These are phyloP conservation scores for Xestobium rufovillosum DNA, from an alignment of 2,888 invertebrate genomes.

Conservation along the genomic window DNA sequence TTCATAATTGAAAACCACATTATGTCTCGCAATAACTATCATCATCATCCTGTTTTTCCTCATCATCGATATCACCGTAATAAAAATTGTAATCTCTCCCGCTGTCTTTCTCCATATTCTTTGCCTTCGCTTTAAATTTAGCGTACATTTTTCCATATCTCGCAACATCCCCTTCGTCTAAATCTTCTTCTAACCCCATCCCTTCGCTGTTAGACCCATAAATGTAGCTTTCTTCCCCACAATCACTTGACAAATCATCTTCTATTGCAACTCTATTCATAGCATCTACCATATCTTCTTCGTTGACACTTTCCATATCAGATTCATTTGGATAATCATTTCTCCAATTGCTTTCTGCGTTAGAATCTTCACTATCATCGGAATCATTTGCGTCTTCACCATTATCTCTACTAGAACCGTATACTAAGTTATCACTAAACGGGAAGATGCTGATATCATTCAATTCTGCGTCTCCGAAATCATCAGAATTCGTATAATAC, in stretches of 20 bases:
- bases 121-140: constrained; percentile 53
- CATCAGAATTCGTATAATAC: constrained; percentile 50
- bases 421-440: constrained; percentile 40
- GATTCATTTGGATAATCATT: constrained; percentile 68
- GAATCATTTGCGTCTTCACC: constrained; percentile 39
- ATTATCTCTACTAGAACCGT: constrained; percentile 33
- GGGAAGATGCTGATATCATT: constrained; percentile 43
- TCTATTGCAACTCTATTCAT: constrained; percentile 40
- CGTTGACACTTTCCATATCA: constrained; percentile 49
- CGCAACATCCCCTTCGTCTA: constrained; percentile 49
- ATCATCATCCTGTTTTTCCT: too few species aligned
- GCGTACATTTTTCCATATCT: constrained; percentile 60
- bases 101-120: constrained; percentile 29
- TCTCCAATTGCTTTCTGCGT: constrained; percentile 68
- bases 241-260: constrained; percentile 40
- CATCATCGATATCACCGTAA: constrained; percentile 31
- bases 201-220: constrained; percentile 40
- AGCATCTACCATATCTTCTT: constrained; percentile 55
- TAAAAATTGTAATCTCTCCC: constrained; percentile 24
- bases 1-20: too few species aligned
- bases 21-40: too few species aligned
- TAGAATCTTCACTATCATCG: constrained; percentile 63
- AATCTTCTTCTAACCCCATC: constrained; percentile 38
- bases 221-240: constrained; percentile 40
- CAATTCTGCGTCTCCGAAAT: constrained; percentile 41